Evolutionary conservation across 1,140 invertebrate species (phyloP).

Genomic region (Dreissena rostriformis): DNA sequence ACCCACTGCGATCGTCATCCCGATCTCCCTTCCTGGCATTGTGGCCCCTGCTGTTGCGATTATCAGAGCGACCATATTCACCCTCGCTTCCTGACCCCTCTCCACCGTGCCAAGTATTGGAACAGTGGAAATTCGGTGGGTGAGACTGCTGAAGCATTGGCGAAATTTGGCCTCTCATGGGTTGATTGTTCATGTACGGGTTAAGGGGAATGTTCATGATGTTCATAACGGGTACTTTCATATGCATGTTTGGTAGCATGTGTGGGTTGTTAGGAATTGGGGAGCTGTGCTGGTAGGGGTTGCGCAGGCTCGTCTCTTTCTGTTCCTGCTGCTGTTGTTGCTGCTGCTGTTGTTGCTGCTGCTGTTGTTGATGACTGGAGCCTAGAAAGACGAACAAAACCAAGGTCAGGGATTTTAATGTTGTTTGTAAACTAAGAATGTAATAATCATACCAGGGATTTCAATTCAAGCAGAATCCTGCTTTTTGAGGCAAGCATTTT

Average conservation of each 20-base stretch:
- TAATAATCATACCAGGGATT: too few relatives aligned
- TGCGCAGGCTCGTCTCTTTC: conserved; percentile 1
- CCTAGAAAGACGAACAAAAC: conserved; percentile 4
- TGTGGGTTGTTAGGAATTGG: background rate
- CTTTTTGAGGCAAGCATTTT: too few relatives aligned
- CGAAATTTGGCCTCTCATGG: background rate
- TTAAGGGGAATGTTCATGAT: conserved; percentile 15
- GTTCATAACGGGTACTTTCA: background rate
- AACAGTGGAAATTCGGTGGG: conserved; percentile 29
- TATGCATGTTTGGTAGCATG: background rate
- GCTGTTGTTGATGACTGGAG: conserved; percentile 42
- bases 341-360: conserved; percentile 42
- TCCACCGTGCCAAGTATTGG: conserved; percentile 37
- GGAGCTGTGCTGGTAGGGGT: conserved; percentile 29
- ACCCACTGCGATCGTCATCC: background rate
- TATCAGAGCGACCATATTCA: background rate
- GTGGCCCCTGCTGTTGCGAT: conserved; percentile 2
- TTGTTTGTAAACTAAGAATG: too few relatives aligned
- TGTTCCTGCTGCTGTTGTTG: conserved; percentile 43
- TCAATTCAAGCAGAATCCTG: too few relatives aligned
- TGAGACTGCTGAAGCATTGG: background rate
- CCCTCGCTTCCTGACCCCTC: background rate
- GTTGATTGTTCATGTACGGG: conserved; percentile 26
- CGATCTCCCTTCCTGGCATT: background rate
- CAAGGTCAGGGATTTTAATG: too few relatives aligned